These are phyloP conservation scores for Coboldia fuscipes DNA, from an alignment of 1,140 invertebrate genomes.

Conservation along the genomic window DNA sequence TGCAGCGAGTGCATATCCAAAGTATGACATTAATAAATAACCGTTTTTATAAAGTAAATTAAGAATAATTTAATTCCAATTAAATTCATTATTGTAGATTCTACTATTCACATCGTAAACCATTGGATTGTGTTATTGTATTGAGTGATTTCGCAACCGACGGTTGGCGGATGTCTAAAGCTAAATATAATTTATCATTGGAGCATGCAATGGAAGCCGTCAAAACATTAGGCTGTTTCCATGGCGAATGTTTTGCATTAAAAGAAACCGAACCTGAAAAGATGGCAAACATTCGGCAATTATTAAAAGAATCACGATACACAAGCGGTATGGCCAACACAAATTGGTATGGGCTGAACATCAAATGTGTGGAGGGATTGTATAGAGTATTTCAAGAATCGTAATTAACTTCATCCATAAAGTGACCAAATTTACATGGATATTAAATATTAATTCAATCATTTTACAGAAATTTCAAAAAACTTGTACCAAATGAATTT, in stretches of 20 bases:
- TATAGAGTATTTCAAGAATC: too few relatives aligned
- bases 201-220: slow-evolving; percentile 8
- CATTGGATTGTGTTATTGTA: slow-evolving; percentile 7
- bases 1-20: too few relatives aligned
- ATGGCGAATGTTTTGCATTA: slow-evolving; percentile 13
- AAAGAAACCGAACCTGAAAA: slow-evolving; percentile 8
- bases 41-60: too few relatives aligned
- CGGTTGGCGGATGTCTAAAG: slow-evolving; percentile 12
- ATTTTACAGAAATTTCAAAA: slow-evolving; percentile 4
- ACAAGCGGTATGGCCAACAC: background rate
- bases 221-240: slow-evolving; percentile 13
- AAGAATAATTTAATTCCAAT: too few relatives aligned
- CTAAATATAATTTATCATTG: slow-evolving; percentile 8
- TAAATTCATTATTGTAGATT: slow-evolving; percentile 6
- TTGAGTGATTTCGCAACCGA: slow-evolving; percentile 11
- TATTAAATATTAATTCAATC: too few relatives aligned
- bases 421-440: too few relatives aligned
- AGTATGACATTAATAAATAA: too few relatives aligned
- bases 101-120: slow-evolving; percentile 11
- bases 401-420: too few relatives aligned
- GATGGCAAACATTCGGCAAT: slow-evolving; percentile 8
- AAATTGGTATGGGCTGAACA: too few relatives aligned
- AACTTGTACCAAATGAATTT: slow-evolving; percentile 10
- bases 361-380: too few relatives aligned
- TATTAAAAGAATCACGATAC: slow-evolving; percentile 11